phyloP scores from a whole-genome alignment of 2,797 vertebrate genomes.

The Champsocephalus esox region DNA sequence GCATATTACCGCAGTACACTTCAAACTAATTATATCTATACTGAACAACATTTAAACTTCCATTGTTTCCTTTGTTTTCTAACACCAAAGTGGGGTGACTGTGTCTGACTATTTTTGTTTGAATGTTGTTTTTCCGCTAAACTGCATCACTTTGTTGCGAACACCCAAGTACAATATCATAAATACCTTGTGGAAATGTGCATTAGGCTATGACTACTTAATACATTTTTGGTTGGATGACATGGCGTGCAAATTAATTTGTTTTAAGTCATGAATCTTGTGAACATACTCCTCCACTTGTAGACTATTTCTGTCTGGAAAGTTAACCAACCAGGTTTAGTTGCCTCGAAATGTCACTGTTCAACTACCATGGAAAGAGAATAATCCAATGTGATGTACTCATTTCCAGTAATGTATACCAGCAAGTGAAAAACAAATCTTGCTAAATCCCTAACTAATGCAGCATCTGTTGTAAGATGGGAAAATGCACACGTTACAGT shows the following conservation, averaged over 20 bases:
- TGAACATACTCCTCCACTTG: not conserved
- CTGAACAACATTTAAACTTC: not conserved
- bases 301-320: not conserved
- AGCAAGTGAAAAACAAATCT: not conserved
- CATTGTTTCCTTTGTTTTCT: not conserved
- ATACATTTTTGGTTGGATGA: not conserved
- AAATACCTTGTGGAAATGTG: not conserved
- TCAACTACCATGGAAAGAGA: not conserved
- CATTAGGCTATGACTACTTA: not conserved
- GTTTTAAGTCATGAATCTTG: not conserved
- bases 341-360: not conserved
- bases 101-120: not conserved
- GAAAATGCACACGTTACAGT: conserved; percentile 59
- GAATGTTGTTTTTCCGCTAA: no score
- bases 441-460: conserved; percentile 42
- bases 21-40: not conserved
- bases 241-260: not conserved
- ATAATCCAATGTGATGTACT: conserved; percentile 9
- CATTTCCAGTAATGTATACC: conserved; percentile 5
- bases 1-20: not conserved
- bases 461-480: conserved; percentile 53
- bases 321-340: not conserved
- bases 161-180: not conserved
- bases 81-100: not conserved
- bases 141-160: not conserved